These are phyloP conservation scores for Lycopodina hypogea DNA, from an alignment of 37 sponge, comb jelly and placozoan species.

Conservation along the genomic window DNA sequence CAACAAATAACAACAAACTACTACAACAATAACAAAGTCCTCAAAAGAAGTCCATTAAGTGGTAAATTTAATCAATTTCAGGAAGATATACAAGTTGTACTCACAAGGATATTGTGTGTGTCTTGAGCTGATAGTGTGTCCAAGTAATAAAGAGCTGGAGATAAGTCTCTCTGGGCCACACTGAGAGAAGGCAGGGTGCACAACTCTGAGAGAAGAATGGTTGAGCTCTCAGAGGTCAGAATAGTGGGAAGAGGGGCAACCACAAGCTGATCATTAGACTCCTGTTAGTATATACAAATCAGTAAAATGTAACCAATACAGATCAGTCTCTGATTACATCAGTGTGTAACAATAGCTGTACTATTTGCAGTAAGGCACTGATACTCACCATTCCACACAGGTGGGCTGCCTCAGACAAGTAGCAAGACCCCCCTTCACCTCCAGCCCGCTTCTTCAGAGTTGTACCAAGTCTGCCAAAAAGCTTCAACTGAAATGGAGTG, in stretches of 20 bases:
- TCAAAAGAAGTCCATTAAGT: no score
- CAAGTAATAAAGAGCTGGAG: background rate
- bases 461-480: background rate
- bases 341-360: no score
- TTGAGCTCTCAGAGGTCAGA: background rate
- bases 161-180: background rate
- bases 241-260: background rate
- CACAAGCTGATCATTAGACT: no score
- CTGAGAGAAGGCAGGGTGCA: background rate
- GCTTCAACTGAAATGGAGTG: constrained; percentile 6
- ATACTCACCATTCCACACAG: background rate
- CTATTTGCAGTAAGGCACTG: no score
- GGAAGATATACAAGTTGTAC: background rate
- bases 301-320: no score
- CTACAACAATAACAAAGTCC: no score
- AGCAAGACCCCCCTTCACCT: background rate
- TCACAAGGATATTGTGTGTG: background rate
- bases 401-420: background rate
- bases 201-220: background rate
- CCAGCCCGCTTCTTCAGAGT: background rate
- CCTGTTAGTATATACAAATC: no score
- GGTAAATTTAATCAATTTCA: no score
- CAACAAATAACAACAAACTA: no score
- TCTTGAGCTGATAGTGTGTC: background rate
- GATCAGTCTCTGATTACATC: no score